Conservation (phyloP, 2,888 invertebrate species). For the Euzophera pinguis region DNA sequence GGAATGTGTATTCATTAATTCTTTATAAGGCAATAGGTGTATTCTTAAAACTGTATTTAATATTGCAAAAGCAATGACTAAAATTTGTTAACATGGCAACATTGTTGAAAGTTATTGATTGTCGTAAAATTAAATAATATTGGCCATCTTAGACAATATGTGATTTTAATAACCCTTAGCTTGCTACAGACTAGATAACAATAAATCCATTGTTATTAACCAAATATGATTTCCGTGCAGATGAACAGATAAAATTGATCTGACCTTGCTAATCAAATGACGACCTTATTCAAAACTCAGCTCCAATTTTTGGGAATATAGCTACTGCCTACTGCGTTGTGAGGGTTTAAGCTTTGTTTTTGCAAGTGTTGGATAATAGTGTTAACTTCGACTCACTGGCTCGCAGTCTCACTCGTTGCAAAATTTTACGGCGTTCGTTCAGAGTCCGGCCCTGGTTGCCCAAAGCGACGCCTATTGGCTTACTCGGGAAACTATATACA, state of each 20-base stretch:
- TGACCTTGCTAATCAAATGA: too few relatives aligned
- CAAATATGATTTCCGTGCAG: too few relatives aligned
- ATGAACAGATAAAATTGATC: too few relatives aligned
- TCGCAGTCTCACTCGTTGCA: constrained; percentile 3
- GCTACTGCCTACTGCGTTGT: not conserved
- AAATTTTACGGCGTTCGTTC: not conserved
- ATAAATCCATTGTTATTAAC: too few relatives aligned
- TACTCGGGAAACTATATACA: not conserved
- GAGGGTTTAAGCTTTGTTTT: constrained; percentile 39
- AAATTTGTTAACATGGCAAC: too few relatives aligned
- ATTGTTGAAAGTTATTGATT: too few relatives aligned
- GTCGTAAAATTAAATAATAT: too few relatives aligned
- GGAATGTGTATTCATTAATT: constrained; percentile 17
- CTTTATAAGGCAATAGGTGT: not conserved
- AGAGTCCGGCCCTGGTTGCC: not conserved
- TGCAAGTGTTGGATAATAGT: constrained; percentile 29
- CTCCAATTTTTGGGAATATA: not conserved
- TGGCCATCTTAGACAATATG: too few relatives aligned
- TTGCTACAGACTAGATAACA: too few relatives aligned
- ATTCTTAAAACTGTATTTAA: not conserved
- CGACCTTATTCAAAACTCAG: not conserved
- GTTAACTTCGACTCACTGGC: constrained; percentile 3
- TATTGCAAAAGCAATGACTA: too few relatives aligned
- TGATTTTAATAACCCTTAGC: too few relatives aligned
- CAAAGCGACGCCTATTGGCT: not conserved